Evolutionary conservation across 2,888 invertebrate genomes (phyloP).

Genomic region (Dermolepida albohirtum): DNA sequence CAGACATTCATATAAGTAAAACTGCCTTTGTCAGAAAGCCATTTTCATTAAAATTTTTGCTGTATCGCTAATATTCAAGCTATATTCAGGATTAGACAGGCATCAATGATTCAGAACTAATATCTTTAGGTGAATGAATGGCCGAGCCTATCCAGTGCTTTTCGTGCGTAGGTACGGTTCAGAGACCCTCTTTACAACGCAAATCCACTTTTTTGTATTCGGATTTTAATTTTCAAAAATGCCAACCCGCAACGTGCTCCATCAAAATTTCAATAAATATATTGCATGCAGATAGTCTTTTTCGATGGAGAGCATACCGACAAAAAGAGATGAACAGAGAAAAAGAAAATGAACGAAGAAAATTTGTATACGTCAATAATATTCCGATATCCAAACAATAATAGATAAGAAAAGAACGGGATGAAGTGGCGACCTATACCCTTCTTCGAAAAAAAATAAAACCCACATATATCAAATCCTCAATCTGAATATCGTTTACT

Average conservation of each 20-base stretch:
- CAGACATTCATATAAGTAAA: slow-evolving; percentile 16
- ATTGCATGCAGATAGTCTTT: slow-evolving; percentile 3
- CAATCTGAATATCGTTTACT: slow-evolving; percentile 39
- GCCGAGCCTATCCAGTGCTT: neutral
- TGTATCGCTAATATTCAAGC: slow-evolving; percentile 31
- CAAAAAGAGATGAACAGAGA: neutral
- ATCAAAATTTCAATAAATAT: neutral
- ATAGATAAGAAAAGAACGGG: neutral
- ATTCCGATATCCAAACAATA: slow-evolving; percentile 20
- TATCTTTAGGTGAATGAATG: slow-evolving; percentile 39
- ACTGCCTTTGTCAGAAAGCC: slow-evolving; percentile 28
- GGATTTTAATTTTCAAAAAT: slow-evolving; percentile 35
- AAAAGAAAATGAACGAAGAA: slow-evolving; percentile 16
- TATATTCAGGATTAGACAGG: slow-evolving; percentile 29
- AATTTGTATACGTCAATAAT: slow-evolving; percentile 38
- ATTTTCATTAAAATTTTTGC: slow-evolving; percentile 34
- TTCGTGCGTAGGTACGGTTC: slow-evolving; percentile 30
- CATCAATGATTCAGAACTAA: slow-evolving; percentile 38
- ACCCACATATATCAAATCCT: slow-evolving; percentile 38
- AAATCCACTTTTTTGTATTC: slow-evolving; percentile 23
- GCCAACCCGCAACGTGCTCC: slow-evolving; percentile 4
- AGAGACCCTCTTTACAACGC: slow-evolving; percentile 23
- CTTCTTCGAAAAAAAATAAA: slow-evolving; percentile 17
- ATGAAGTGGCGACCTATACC: slow-evolving; percentile 14
- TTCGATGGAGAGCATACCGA: neutral